Evolutionary conservation across 1,140 invertebrate genomes (phyloP).

Genomic region (Ladona fulva): DNA sequence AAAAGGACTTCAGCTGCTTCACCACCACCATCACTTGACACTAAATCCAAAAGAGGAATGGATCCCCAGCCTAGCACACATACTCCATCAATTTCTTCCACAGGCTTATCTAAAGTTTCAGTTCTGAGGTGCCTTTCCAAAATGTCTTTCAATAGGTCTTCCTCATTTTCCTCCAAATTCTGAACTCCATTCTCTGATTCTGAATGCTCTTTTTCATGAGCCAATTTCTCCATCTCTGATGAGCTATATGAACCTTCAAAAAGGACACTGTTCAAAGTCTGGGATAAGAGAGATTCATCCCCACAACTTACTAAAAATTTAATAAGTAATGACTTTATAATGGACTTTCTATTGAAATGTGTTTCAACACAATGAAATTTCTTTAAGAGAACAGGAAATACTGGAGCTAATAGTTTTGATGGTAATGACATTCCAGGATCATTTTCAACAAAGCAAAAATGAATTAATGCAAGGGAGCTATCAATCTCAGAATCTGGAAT

Average conservation of each 20-base stretch:
- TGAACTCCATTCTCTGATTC: background rate
- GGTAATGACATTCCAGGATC: background rate
- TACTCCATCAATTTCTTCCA: background rate
- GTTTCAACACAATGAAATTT: background rate
- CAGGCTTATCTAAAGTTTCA: background rate
- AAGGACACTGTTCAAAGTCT: background rate
- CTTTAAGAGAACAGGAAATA: background rate
- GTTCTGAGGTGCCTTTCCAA: background rate
- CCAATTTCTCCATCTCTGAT: background rate
- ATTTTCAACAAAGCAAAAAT: constrained; percentile 2
- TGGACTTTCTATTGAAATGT: background rate
- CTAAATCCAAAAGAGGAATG: background rate
- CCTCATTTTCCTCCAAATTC: background rate
- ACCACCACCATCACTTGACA: background rate
- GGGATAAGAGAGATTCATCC: background rate
- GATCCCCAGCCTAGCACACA: background rate
- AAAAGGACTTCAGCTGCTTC: background rate
- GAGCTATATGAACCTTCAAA: background rate
- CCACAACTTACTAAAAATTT: background rate
- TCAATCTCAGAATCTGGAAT: too few species aligned
- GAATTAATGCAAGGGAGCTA: background rate
- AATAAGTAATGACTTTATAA: background rate
- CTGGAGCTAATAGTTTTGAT: background rate
- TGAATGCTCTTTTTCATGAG: background rate
- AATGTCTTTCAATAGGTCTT: background rate